Base-by-base conservation (phyloP, 2,888 invertebrate genomes). In the Drosophila lutescens region DNA sequence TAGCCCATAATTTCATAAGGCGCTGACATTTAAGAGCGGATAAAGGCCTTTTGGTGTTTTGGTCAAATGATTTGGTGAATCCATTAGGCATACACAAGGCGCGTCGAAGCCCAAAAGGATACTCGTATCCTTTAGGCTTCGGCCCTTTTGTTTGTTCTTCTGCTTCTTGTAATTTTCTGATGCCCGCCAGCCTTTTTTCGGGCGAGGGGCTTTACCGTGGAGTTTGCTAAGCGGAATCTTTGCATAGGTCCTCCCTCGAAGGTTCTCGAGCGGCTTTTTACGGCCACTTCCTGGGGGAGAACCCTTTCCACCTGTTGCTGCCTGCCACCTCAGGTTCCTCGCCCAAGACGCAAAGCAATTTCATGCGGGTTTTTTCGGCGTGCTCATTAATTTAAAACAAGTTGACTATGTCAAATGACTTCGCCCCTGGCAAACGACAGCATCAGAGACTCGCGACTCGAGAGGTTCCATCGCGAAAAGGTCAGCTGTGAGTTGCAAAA, bases 301-400 rank as follows among this genome's bases (percentile, higher is more conserved):
- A 40, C 54, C 65, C 54, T 40, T 47, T 41, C 63, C n/a, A 66
- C 65, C 62, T 66, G 65, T 66, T 66, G 65, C 65, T 56, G 4
- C 15, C 32, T 23, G 30, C 38, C n/a, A 41, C 36, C 30, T 13
- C 17, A 13, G n/a, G 30, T 17, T 36, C 26, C 15, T 8, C 34
- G 13, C 41, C 46, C 51, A 20, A n/a, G 66, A 54, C 63, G 62
- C 54, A 63, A 17, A 41, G 63, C 63, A 62, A 66, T 66, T 63
- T 66, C 17, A n/a, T 54, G 30, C 34, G 62, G 54, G 47, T 26
- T 61, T 68, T 69, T 70, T 70, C 26, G 70, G 56, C 49, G 46
- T 51, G 26, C 67, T 79, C 85, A 85, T 85, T 85, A 83, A 86
- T 86, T 86, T 80, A 67, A 79, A 61, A 71, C 79, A 86, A 77